Conservation (phyloP, 1,140 invertebrate species). For the Nasonia longicornis region DNA sequence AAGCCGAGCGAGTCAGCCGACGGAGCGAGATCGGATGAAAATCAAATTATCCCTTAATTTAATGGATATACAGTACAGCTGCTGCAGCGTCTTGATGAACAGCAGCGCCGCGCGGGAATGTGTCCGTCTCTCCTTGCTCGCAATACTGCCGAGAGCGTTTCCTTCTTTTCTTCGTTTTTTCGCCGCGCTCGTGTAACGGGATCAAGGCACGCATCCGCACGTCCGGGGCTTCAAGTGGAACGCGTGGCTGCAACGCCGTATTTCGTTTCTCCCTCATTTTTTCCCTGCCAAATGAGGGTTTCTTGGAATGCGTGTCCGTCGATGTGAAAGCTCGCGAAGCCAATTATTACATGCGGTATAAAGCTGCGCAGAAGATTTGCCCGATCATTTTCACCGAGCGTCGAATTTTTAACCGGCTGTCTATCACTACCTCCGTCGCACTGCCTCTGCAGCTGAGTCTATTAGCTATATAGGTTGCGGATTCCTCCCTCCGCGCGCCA, state of each 20-base stretch:
- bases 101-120: not conserved
- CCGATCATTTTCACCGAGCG: not conserved
- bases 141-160: not conserved
- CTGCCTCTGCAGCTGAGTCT: not conserved
- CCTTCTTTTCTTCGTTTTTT: not conserved
- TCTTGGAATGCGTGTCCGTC: not conserved
- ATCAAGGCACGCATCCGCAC: conserved; percentile 23
- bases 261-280: conserved; percentile 10
- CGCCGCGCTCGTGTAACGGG: conserved; percentile 33
- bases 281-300: not conserved
- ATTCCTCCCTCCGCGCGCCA: not conserved
- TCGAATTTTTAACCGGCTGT: not conserved
- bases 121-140: not conserved
- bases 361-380: too few species aligned
- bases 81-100: not conserved
- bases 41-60: conserved; percentile 41
- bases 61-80: not conserved
- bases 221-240: conserved; percentile 37
- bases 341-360: not conserved
- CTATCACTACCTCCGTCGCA: not conserved
- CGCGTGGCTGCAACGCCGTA: not conserved
- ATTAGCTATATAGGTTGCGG: not conserved
- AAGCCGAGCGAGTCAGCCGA: not conserved
- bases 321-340: too few species aligned
- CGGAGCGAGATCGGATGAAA: conserved; percentile 1